Conservation (phyloP, 2,888 invertebrate species). For the Selenia dentaria region DNA sequence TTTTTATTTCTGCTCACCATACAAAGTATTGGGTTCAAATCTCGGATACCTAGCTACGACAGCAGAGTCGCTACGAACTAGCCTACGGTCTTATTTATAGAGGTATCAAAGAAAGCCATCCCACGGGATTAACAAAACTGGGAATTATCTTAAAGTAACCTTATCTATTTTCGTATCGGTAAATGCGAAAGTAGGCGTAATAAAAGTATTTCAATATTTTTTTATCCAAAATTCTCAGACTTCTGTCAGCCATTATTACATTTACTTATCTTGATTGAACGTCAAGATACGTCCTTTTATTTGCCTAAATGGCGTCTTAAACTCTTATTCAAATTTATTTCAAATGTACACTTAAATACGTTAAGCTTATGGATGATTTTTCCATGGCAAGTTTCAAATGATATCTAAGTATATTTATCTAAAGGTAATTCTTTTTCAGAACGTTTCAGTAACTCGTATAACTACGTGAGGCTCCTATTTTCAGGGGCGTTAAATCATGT, state of each 20-base stretch:
- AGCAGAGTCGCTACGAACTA: too few relatives aligned
- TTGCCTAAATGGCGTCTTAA: constrained; percentile 9
- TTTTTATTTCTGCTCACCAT: too few relatives aligned
- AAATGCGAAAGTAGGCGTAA: neutral
- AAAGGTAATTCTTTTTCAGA: constrained; percentile 13
- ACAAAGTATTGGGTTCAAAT: too few relatives aligned
- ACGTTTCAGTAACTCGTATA: constrained; percentile 10
- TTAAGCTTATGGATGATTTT: neutral
- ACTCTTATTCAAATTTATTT: neutral
- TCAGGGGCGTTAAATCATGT: constrained; percentile 9
- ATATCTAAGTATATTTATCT: constrained; percentile 5
- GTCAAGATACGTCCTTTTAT: constrained; percentile 11
- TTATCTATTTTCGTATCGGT: neutral
- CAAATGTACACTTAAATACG: neutral
- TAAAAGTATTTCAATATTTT: constrained; percentile 6
- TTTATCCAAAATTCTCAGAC: neutral
- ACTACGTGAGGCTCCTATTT: constrained; percentile 3
- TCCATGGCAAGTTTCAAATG: neutral
- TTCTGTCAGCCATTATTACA: constrained; percentile 12
- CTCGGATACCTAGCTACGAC: too few relatives aligned
- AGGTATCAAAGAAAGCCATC: too few relatives aligned
- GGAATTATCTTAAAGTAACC: too few relatives aligned
- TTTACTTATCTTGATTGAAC: constrained; percentile 16
- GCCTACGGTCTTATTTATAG: too few relatives aligned
- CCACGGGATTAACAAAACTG: too few relatives aligned